Conservation (phyloP, 2,797 vertebrate species). For the Rhadinocentrus ornatus region DNA sequence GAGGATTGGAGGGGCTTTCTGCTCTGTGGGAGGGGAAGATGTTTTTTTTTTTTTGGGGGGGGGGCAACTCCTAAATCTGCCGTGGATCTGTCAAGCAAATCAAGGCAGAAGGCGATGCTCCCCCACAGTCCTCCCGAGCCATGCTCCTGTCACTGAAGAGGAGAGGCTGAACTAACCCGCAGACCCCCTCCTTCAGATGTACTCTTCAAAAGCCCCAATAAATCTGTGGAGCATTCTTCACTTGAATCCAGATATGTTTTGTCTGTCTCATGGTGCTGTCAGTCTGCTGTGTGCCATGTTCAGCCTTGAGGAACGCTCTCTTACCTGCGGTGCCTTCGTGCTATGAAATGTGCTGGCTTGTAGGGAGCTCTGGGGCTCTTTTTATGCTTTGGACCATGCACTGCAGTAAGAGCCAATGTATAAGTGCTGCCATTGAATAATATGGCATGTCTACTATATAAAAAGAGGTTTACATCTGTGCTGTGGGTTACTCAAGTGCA, state of each 20-base stretch:
- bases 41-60: slow-evolving; percentile 58
- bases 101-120: slow-evolving; percentile 62
- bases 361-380: slow-evolving; percentile 19
- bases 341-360: slow-evolving; percentile 35
- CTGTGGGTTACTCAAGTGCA: slow-evolving; percentile 14
- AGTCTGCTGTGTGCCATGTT: slow-evolving; percentile 20
- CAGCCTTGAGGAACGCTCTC: slow-evolving; percentile 35
- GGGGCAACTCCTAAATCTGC: slow-evolving; percentile 67
- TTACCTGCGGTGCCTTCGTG: slow-evolving; percentile 33
- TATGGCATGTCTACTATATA: not conserved
- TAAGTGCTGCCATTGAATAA: not conserved
- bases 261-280: slow-evolving; percentile 40
- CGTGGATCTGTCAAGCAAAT: slow-evolving; percentile 68
- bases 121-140: slow-evolving; percentile 55
- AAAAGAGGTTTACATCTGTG: slow-evolving; percentile 9
- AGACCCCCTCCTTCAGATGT: slow-evolving; percentile 21
- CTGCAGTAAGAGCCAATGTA: slow-evolving; percentile 1
- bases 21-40: slow-evolving; percentile 67
- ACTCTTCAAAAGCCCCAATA: slow-evolving; percentile 30
- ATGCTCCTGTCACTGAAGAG: slow-evolving; percentile 57
- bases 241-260: slow-evolving; percentile 53
- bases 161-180: slow-evolving; percentile 49
- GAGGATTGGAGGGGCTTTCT: slow-evolving; percentile 72
- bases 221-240: slow-evolving; percentile 36
- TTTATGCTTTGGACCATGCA: slow-evolving; percentile 16